Base-by-base conservation (phyloP, 2,888 invertebrate species). In the Papilio elwesi region DNA sequence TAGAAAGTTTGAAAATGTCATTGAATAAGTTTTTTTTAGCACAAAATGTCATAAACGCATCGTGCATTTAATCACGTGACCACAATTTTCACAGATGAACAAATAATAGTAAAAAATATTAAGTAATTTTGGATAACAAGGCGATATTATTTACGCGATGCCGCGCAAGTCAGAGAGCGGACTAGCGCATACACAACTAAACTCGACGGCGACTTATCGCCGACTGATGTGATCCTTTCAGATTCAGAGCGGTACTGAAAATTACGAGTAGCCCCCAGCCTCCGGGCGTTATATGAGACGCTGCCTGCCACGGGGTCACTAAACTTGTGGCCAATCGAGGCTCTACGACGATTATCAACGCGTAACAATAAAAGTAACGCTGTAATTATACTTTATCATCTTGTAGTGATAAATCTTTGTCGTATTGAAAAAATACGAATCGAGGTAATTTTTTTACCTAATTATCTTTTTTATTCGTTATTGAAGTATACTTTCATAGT, bases 131-230 rank as follows among this genome's bases (percentile, higher is more conserved):
- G 75, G 78, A 76, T 68, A 26, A 26, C 70, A 74, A 78, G 76
- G 89, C 91, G 92, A 92, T 88, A 87, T 92, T 89, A 83, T 90
- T 90, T 89, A 91, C 92, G 92, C 87, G 87, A 74, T 81, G 78
- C 77, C 70, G 71, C 76, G 78, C 77, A 71, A 76, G 74, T 69
- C 36, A 26, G 15, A 74, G 62, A 65, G 73, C 72, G 72, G 47
- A 49, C 65, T 71, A 70, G 62, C 62, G 55, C 67, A 77, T 71
- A 80, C 76, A 77, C 88, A 82, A 85, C 80, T 77, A 64, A 52
- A 76, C 74, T 71, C 77, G 74, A 76, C 79, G 83, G 82, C 85
- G 84, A 84, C 82, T 78, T 79, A 83, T 74, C 82, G 87, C 86
- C 86, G 87, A 92, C 91, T 92, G 86, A 74, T 68, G 78, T 78